A percentile compares a stretch with the other conserved stretches of the same genome.
Conservation (phyloP, 30 jellyfish, hydroid and myxozoan species). For the Pseudorhiza aurosa region DNA sequence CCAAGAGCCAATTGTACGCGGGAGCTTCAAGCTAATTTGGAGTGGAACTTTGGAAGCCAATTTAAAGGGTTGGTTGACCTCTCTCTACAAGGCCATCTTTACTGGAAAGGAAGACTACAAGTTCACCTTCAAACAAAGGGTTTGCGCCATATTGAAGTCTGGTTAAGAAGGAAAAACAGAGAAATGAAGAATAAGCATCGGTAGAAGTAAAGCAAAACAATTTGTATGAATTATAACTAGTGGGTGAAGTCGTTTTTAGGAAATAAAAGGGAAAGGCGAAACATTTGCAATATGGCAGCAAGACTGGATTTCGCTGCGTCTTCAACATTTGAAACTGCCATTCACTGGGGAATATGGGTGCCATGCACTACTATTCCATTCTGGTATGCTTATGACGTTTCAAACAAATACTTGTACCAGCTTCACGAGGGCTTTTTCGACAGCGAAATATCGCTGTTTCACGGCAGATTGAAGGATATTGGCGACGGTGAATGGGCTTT, state of each 20-base stretch:
- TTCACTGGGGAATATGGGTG: slow-evolving; percentile 68
- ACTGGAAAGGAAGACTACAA: no score
- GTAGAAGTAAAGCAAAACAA: not conserved
- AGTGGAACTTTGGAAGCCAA: no score
- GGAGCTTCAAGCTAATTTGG: no score
- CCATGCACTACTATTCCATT: slow-evolving; percentile 59
- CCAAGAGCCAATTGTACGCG: no score
- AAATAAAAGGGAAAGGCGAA: no score
- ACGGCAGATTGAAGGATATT: slow-evolving; percentile 58
- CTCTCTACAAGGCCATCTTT: no score
- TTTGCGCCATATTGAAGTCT: no score
- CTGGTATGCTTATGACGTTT: slow-evolving; percentile 55
- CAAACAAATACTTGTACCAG: slow-evolving; percentile 46
- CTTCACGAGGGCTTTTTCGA: slow-evolving; percentile 57
- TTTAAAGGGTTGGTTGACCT: no score
- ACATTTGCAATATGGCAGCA: slow-evolving; percentile 41
- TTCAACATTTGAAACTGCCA: slow-evolving; percentile 31
- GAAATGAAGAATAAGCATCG: not conserved
- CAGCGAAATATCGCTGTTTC: slow-evolving; percentile 39
- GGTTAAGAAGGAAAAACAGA: not conserved
- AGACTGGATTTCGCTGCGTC: slow-evolving; percentile 38
- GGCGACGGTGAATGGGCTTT: slow-evolving; percentile 78
- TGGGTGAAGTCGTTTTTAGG: not conserved
- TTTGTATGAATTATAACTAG: not conserved
- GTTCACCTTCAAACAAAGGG: no score